Base-by-base conservation (phyloP, 2,113 vertebrate genomes). In the Megaleporinus macrocephalus region DNA sequence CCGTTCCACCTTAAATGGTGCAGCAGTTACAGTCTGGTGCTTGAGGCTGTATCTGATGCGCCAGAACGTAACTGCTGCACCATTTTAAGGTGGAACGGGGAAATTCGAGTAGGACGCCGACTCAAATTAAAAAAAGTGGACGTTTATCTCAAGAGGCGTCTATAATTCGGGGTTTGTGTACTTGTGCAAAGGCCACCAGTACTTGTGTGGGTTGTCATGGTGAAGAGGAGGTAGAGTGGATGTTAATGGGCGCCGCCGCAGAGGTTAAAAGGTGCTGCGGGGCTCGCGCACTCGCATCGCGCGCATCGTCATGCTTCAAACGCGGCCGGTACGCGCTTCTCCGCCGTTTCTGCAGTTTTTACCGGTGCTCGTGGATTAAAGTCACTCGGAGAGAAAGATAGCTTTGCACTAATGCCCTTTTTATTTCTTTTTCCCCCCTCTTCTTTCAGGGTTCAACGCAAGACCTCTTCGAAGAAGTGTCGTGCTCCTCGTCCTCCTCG, bases 391-490 rank as follows among this genome's bases (percentile, higher is more conserved):
- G n/a, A n/a, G n/a, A n/a, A n/a, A n/a, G n/a, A n/a, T n/a, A n/a
- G n/a, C n/a, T n/a, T n/a, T n/a, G n/a, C n/a, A n/a, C n/a, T n/a
- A n/a, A n/a, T n/a, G n/a, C n/a, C n/a, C n/a, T n/a, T 79, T 24
- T 70, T 27, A 5, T 24, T 16, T 49, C 49, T 72, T 63, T 29
- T 33, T 41, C 16, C 65, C n/a, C 22, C 65, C 12, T 20, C 7
- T 30, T 57, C 73, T 22, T 71, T 15, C 90, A 96, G 93, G 92
- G 90, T 78, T 93, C 93, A 79, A 92, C 93, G 0, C 92, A 94
- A 61, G 93, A 88, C 26, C 91, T 92, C 0, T 93, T 91, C 74
- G 93, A 95, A 90, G 95, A 96, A 86, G 94, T 96, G 29, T 96
- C 95, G 10, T 93, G 94, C 84, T 93, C 95, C 51, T 95, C 95